A percentile compares a stretch with the other conserved stretches of the same genome.
Evolutionary conservation across 92 coral and sea anemone genomes (phyloP).

Genomic region (Hydrozoanthus gracilis): DNA sequence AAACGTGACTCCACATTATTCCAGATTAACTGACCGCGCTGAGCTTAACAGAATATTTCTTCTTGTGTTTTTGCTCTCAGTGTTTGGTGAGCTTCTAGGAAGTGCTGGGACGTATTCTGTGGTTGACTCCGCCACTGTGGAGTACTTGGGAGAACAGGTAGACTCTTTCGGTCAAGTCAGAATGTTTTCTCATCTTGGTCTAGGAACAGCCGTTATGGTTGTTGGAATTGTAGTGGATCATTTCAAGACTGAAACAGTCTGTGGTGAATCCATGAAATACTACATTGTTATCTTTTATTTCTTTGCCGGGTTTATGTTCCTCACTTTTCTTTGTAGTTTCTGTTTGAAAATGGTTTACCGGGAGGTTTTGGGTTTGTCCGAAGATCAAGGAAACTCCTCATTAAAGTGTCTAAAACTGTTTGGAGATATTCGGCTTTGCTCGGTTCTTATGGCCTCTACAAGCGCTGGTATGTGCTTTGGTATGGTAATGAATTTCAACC

Average conservation of each 20-base stretch:
- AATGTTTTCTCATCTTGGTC: constrained; percentile 57
- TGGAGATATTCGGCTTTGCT: constrained; percentile 54
- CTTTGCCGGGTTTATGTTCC: constrained; percentile 54
- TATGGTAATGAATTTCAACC: constrained; percentile 50
- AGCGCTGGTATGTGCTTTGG: constrained; percentile 61
- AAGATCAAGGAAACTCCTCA: constrained; percentile 41
- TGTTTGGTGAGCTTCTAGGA: constrained; percentile 57
- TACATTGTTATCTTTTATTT: constrained; percentile 54
- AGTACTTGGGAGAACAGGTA: constrained; percentile 48
- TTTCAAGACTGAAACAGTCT: constrained; percentile 44
- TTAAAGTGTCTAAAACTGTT: constrained; percentile 48
- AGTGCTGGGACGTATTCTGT: constrained; percentile 56
- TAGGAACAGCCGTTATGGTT: constrained; percentile 48
- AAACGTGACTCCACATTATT: constrained; percentile 48
- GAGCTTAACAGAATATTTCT: constrained; percentile 58
- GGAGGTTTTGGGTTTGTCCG: not conserved
- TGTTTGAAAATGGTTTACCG: constrained; percentile 45
- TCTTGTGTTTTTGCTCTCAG: constrained; percentile 42
- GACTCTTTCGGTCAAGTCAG: constrained; percentile 56
- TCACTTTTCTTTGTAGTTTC: constrained; percentile 45
- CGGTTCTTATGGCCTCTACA: constrained; percentile 53
- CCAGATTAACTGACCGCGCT: constrained; percentile 50
- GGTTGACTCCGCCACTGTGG: constrained; percentile 59
- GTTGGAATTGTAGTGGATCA: constrained; percentile 53
- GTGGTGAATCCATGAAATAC: constrained; percentile 53